Conservation (phyloP, 2,888 invertebrate species). For the Hetaerina titia region DNA sequence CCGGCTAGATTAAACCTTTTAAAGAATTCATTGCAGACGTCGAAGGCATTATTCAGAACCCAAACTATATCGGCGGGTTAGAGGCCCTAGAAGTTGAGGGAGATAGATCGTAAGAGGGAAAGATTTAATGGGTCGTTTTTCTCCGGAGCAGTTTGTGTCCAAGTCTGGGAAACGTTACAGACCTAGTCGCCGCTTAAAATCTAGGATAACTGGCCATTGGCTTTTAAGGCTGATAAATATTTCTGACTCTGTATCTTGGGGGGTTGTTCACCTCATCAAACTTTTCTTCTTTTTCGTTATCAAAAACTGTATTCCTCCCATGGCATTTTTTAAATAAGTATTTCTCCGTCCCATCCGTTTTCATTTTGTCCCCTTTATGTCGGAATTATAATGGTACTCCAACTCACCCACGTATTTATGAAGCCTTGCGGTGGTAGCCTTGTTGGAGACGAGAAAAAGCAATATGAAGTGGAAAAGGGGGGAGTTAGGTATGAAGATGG, state of each 20-base stretch:
- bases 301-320: too few relatives aligned
- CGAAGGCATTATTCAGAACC: slow-evolving; percentile 27
- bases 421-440: neutral
- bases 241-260: neutral
- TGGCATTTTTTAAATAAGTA: too few relatives aligned
- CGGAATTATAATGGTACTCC: neutral
- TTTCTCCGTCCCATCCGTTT: neutral
- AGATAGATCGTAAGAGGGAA: neutral
- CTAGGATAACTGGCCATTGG: neutral
- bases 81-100: neutral
- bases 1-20: slow-evolving; percentile 38
- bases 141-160: neutral
- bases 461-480: neutral
- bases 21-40: slow-evolving; percentile 26
- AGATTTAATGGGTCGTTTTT: neutral
- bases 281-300: neutral
- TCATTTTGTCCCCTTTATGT: neutral
- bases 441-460: neutral
- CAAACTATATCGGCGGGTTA: slow-evolving; percentile 5
- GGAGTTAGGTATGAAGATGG: neutral
- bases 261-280: neutral
- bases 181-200: neutral
- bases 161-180: neutral
- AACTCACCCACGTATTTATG: neutral
- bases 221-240: neutral